Conservation (phyloP, 2,113 vertebrate species). For the Elaphurus davidianus region DNA sequence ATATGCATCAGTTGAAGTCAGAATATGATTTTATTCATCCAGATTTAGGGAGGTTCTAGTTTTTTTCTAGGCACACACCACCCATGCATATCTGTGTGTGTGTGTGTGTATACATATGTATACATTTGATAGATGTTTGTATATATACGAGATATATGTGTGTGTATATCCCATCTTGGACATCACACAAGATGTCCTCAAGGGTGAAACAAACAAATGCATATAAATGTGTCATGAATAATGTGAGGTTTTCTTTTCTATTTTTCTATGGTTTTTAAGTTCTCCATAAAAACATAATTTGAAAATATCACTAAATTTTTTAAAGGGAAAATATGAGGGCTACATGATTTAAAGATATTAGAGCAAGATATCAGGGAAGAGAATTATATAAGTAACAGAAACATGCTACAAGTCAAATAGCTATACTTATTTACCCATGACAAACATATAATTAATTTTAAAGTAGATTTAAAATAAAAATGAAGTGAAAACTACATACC, state of each 20-base stretch:
- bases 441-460: neutral
- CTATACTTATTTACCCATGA: neutral
- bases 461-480: slow-evolving; percentile 25
- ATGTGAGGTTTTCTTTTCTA: neutral
- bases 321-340: neutral
- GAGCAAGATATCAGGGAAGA: neutral
- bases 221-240: neutral
- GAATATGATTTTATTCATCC: neutral
- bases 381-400: neutral
- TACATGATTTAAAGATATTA: neutral
- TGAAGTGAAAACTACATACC: neutral
- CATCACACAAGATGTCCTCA: neutral
- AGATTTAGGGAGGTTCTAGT: neutral
- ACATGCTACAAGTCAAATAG: neutral
- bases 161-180: neutral
- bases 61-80: neutral
- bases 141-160: neutral
- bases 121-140: neutral
- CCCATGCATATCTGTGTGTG: neutral
- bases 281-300: neutral
- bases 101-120: neutral
- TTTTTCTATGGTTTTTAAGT: neutral
- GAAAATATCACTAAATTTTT: neutral
- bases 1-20: neutral
- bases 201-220: neutral